Percentiles rank a stretch among this genome's conserved stretches.
phyloP scores from a whole-genome alignment of 2,888 invertebrate species.

The Drosophila aldrichi region DNA sequence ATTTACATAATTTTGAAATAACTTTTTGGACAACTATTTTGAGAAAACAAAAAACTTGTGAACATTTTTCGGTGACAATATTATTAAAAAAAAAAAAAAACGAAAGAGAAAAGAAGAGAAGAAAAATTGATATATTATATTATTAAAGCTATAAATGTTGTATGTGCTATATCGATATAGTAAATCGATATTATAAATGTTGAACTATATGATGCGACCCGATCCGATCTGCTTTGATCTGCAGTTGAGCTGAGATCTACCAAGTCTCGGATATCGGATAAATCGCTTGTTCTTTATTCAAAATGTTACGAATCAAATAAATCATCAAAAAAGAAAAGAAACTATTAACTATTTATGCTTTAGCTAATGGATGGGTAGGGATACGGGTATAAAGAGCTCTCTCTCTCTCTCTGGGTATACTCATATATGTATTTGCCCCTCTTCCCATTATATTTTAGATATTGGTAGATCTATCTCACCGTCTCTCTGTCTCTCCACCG shows the following conservation, averaged over 20 bases:
- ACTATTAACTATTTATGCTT: background rate
- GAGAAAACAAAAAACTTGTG: conserved; percentile 26
- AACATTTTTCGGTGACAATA: conserved; percentile 72
- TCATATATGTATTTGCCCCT: too few species aligned
- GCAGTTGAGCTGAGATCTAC: background rate
- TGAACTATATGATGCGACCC: conserved; percentile 25
- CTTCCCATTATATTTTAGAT: too few species aligned
- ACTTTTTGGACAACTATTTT: conserved; percentile 70
- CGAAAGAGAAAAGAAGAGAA: background rate
- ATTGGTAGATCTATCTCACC: too few species aligned
- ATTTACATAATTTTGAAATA: conserved; percentile 47
- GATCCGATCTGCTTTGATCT: conserved; percentile 8
- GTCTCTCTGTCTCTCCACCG: background rate
- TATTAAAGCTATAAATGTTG: conserved; percentile 61
- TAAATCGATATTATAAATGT: conserved; percentile 42
- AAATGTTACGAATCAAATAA: conserved; percentile 27
- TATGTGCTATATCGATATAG: conserved; percentile 24
- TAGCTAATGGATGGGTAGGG: background rate
- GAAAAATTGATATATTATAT: conserved; percentile 21
- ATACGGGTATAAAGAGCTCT: too few species aligned
- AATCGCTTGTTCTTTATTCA: conserved; percentile 30
- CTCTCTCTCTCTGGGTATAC: too few species aligned
- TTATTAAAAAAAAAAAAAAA: conserved; percentile 48
- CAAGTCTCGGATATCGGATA: conserved; percentile 1
- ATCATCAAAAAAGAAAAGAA: background rate